These are phyloP conservation scores for Cynaeus angustus DNA, from an alignment of 2,888 invertebrate genomes.

Conservation along the genomic window DNA sequence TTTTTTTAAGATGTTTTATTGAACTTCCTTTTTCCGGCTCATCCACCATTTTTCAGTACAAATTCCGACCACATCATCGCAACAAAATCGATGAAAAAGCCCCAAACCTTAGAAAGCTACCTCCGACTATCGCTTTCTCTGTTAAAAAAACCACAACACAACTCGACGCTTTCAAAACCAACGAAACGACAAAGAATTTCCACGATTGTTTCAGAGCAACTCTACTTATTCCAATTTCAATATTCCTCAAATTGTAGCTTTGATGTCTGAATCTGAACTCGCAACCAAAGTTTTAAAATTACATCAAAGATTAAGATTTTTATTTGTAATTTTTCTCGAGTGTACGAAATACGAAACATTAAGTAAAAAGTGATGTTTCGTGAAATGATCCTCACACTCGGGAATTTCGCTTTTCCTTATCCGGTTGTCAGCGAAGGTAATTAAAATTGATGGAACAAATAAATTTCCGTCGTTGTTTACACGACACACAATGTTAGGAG, in stretches of 20 bases:
- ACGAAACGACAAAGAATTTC: conserved; percentile 25
- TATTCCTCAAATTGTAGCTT: conserved; percentile 32
- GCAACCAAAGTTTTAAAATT: conserved; percentile 5
- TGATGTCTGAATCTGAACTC: conserved; percentile 20
- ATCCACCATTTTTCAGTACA: not conserved
- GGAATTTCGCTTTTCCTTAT: conserved; percentile 3
- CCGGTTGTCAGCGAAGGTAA: conserved; percentile 30
- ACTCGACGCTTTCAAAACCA: conserved; percentile 25
- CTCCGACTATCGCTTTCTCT: conserved; percentile 1
- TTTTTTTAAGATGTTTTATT: not conserved
- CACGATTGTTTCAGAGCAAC: conserved; percentile 24
- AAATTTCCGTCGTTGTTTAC: conserved; percentile 39
- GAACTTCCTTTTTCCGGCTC: not conserved
- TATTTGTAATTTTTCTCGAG: conserved; percentile 26
- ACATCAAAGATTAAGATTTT: conserved; percentile 4
- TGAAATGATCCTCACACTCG: conserved; percentile 20
- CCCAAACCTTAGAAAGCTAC: not conserved
- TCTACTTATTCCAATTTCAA: conserved; percentile 35
- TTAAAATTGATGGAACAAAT: conserved; percentile 41
- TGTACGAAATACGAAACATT: not conserved
- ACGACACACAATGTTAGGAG: conserved; percentile 35
- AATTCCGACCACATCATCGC: not conserved
- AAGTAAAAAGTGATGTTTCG: conserved; percentile 25
- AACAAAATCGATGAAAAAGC: conserved; percentile 5
- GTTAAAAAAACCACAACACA: conserved; percentile 15